Base-by-base conservation (phyloP, 2,888 invertebrate species). In the Nemurella pictetii region DNA sequence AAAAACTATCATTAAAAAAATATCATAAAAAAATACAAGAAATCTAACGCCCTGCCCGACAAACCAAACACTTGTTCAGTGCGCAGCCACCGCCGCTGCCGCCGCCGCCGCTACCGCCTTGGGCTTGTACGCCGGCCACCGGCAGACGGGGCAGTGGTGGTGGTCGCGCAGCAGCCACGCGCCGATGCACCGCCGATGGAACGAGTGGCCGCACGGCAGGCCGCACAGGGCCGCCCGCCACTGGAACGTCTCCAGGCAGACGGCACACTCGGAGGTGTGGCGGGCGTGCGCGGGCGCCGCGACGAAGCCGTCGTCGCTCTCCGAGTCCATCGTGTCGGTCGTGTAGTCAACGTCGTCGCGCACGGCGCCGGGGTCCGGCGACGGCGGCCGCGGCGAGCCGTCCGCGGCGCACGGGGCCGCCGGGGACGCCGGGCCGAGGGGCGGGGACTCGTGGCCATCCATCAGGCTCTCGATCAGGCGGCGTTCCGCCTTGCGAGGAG, bases 121-220 rank as follows among this genome's bases (percentile, higher is more conserved):
- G n/a, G 72, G 73, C 85, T 89, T 89, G 88, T 91, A 92, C 0
- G 92, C 90, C n/a, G 92, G 91, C 91, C 92, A 92, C 9, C 92
- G 89, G 87, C 92, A 92, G 15, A 91, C 89, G 0, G 92, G 92
- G 87, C 92, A 92, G 86, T 91, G 90, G 87, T 92, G 92, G 87
- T 92, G 91, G 86, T 92, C 92, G 83, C 91, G 88, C 5, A 89
- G 89, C 20, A 92, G 88, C 92, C 92, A 92, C 20, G 88, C 87
- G 87, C 91, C 88, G 75, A 92, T 91, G 87, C 92, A 92, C n/a
- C 89, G 87, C 86, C 91, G 89, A 87, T 92, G 92, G 88, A 91
- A 92, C 84, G 89, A 89, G 87, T 92, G 92, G 4, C 91, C 90
- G 88, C 92, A 92, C 0, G 92, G 92, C 84, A 92, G 89, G 0